Evolutionary conservation across 1,140 invertebrate genomes (phyloP), one percentile per base, ranked within the genome.

Genomic region (Teleogryllus occipitalis): DNA sequence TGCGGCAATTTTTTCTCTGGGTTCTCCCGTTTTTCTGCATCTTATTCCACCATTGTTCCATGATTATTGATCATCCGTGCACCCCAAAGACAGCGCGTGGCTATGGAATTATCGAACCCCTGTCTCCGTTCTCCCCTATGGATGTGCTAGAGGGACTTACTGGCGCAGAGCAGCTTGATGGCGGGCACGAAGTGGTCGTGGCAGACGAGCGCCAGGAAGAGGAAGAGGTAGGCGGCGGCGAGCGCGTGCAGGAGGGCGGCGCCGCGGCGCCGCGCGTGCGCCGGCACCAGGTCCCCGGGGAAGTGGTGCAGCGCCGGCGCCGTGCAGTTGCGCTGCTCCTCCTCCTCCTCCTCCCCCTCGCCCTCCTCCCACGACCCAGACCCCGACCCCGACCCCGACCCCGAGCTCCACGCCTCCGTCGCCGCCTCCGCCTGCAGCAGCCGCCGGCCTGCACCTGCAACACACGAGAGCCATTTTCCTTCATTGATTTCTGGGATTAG

Each of bases 151-250:
- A 39, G 27, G 48, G 82, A 87, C 87, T 86, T 81, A 90, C 90
- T 86, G 74, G 88, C 87, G 81, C 88, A 89, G 80, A 91, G 89
- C 80, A 86, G 88, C 84, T 90, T 89, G 73, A 91, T 88, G 46
- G 88, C 88, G 0, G 90, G 89, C 0, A 91, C 89, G 81, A 91
- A 90, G 81, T 88, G 90, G 73, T 89, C 88, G 83, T 91, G 89
- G 82, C 90, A 91, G 8, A 91, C 87, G 49, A 90, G 86, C 3
- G 89, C 90, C 7, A 91, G 82, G 8, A 88, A 82, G 8, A 89
- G 82, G 81, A 88, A 89, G 49, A 91, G 85, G 85, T 92, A 92
- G 80, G 87, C 84, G 8, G 88, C 87, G 7, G 89, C 83, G 14
- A 90, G 14, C 75, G 90, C 84, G 82, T 91, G 91, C 54, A 91